Percentiles rank a stretch among this genome's conserved stretches.
Conservation (phyloP, 1,140 invertebrate genomes). For the Scaptodrosophila lebanonensis region DNA sequence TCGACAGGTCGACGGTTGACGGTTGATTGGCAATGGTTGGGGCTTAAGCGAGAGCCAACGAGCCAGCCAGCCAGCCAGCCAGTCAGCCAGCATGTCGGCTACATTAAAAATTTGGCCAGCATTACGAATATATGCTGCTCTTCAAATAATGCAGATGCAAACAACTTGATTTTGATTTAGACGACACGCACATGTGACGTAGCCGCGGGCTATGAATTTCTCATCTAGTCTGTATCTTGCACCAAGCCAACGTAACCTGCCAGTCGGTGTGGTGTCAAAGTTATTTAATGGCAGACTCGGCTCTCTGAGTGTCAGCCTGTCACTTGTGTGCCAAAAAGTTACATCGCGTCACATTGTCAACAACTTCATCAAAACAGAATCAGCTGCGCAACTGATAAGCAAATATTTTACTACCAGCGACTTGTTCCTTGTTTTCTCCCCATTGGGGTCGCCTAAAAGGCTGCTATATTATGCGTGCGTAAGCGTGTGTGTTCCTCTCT, state of each 20-base stretch:
- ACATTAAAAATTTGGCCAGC: too few relatives aligned
- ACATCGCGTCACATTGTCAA: slow-evolving; percentile 20
- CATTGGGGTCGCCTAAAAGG: slow-evolving; percentile 50
- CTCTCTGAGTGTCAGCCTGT: slow-evolving; percentile 33
- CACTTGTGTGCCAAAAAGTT: slow-evolving; percentile 45
- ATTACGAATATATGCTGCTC: too few relatives aligned
- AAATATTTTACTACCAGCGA: slow-evolving; percentile 40
- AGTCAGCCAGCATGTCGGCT: too few relatives aligned
- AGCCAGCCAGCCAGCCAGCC: too few relatives aligned
- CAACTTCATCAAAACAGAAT: slow-evolving; percentile 68
- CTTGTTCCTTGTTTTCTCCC: too few relatives aligned
- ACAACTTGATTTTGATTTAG: slow-evolving; percentile 65
- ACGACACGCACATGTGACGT: slow-evolving; percentile 10
- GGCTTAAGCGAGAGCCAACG: too few relatives aligned
- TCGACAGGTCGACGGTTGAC: slow-evolving; percentile 14
- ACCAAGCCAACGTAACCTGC: not conserved
- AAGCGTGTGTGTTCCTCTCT: slow-evolving; percentile 12
- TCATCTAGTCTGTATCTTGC: slow-evolving; percentile 38
- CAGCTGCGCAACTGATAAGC: slow-evolving; percentile 57
- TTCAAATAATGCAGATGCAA: slow-evolving; percentile 62
- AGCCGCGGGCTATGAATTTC: slow-evolving; percentile 64
- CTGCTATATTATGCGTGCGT: slow-evolving; percentile 43
- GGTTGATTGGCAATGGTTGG: too few relatives aligned
- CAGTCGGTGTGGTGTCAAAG: too few relatives aligned
- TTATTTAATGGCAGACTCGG: too few relatives aligned